Base-by-base conservation (phyloP, 2,888 invertebrate genomes). In the Hydraecia micacea region DNA sequence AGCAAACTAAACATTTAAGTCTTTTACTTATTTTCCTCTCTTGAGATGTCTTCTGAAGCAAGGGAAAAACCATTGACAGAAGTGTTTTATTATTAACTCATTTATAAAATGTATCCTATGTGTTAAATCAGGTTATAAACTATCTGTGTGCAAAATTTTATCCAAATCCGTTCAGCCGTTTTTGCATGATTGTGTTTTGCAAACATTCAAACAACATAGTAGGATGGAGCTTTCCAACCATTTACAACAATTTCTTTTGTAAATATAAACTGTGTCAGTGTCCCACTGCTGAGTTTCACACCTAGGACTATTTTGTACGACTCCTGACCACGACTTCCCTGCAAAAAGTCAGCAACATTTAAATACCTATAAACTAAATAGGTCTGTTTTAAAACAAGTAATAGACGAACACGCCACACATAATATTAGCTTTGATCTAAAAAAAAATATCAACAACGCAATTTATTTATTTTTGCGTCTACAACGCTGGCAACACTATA, bases 401-500 rank as follows among this genome's bases (percentile, higher is more conserved):
- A 28, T 39, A 52, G 52, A 46, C 9, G 18, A 75, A 46, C 3
- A 28, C 13, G 11, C 6, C 21, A n/a, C 32, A 15, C 65, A 46
- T 46, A n/a, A 36, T 11, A 42, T 70, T 21, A 55, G 15, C 36
- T 49, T n/a, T 60, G 28, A 60, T 25, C 25, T 77, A 60, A 18
- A n/a, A 18, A 18, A n/a, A 63, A 65, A 58, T 15, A 60, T 25
- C 5, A 55, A 46, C n/a, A 68, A 2, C 4, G 1, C 25, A 36
- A 77, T 65, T 65, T 28, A 62, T 55, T 62, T 58, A 0, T 60
- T 69, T 74, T 67, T 42, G 21, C 49, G 5, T 39, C 0, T 1
- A 25, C 62, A 55, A 77, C 42, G 4, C 55, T 83, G 79, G 83
- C 71, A 85, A 73, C 70, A 85, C 77, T 28, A 70, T 75, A 74